Evolutionary conservation across 2,113 vertebrate species (phyloP).

Genomic region (Labeo rohita): DNA sequence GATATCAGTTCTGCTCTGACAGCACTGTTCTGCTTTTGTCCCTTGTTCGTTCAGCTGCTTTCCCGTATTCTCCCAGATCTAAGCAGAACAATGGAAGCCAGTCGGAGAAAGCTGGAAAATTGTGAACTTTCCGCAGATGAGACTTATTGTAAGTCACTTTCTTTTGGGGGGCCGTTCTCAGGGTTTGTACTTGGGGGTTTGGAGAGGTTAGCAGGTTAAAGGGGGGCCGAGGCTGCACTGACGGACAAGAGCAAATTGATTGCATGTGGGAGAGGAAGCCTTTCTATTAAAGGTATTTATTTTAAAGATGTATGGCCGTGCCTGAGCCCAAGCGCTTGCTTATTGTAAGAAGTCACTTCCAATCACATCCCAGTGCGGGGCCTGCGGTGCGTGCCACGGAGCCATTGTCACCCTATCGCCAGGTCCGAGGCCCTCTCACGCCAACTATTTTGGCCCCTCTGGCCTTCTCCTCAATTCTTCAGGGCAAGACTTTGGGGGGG

Average conservation of each 20-base stretch:
- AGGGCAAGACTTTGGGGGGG: slow-evolving; percentile 38
- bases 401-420: slow-evolving; percentile 59
- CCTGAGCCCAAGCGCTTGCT: slow-evolving; percentile 53
- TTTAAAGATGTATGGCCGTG: slow-evolving; percentile 63
- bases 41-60: background rate
- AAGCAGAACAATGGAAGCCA: background rate
- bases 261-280: slow-evolving; percentile 71
- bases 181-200: slow-evolving; percentile 58
- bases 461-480: slow-evolving; percentile 36
- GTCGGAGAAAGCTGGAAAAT: background rate
- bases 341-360: slow-evolving; percentile 59
- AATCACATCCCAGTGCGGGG: slow-evolving; percentile 56
- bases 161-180: slow-evolving; percentile 24
- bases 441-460: slow-evolving; percentile 42
- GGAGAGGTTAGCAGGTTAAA: slow-evolving; percentile 69
- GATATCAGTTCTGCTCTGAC: slow-evolving; percentile 47
- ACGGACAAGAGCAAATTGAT: slow-evolving; percentile 76
- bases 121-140: slow-evolving; percentile 25
- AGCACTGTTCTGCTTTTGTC: slow-evolving; percentile 9
- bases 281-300: slow-evolving; percentile 61
- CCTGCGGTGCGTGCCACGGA: slow-evolving; percentile 49
- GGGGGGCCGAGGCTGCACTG: slow-evolving; percentile 70
- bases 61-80: background rate
- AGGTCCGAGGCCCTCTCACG: slow-evolving; percentile 24
- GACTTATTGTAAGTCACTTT: slow-evolving; percentile 48